Evolutionary conservation across 1,140 invertebrate genomes (phyloP).

Genomic region (Cydia pomonella): DNA sequence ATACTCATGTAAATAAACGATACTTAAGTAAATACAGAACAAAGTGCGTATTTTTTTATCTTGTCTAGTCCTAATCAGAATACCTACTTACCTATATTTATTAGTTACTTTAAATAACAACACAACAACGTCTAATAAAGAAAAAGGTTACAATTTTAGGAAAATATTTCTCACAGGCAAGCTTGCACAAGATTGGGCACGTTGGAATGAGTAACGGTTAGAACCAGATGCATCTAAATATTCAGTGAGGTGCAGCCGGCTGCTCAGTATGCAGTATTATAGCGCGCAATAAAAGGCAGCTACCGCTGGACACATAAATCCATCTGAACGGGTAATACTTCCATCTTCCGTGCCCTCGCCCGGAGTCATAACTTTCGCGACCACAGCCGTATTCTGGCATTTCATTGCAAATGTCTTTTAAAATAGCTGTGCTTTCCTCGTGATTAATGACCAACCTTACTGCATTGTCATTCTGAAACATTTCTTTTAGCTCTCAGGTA

Average conservation of each 20-base stretch:
- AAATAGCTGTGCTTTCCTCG: neutral
- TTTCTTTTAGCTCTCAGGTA: neutral
- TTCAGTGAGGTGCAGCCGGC: conserved; percentile 5
- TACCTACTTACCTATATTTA: no score
- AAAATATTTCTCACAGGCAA: neutral
- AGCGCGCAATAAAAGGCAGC: conserved; percentile 23
- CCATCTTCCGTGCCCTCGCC: conserved; percentile 17
- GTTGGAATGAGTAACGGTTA: conserved; percentile 7
- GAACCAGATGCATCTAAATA: conserved; percentile 14
- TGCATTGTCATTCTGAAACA: conserved; percentile 5
- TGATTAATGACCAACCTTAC: neutral
- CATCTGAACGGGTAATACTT: conserved; percentile 21
- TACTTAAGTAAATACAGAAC: neutral
- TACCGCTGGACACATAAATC: conserved; percentile 23
- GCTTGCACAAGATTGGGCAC: conserved; percentile 14
- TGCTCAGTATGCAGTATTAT: conserved; percentile 17
- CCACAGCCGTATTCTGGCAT: conserved; percentile 19
- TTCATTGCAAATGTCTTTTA: conserved; percentile 18
- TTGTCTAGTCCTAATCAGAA: no score
- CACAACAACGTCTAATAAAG: neutral
- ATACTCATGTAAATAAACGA: no score
- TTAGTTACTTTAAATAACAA: no score
- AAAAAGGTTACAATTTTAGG: neutral
- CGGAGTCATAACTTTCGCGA: conserved; percentile 14
- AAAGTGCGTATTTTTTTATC: no score